phyloP scores from a whole-genome alignment of 2,113 vertebrate genomes.

The Arothron firmamentum region DNA sequence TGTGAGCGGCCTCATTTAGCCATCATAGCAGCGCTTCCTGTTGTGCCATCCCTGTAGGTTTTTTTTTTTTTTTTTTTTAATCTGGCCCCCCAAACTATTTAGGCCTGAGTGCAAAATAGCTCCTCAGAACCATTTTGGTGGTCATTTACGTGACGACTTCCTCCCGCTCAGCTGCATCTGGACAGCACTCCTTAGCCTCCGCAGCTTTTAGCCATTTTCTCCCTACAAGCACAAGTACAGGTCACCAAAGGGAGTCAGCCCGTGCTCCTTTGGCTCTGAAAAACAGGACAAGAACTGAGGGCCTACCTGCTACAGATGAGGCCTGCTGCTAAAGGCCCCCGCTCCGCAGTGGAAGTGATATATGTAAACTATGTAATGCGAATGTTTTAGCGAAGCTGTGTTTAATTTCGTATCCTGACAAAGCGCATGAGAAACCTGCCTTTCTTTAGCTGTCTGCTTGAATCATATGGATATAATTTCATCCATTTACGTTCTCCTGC shows the following conservation, averaged over 20 bases:
- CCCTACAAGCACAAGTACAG: constrained; percentile 32
- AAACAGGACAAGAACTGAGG: not conserved
- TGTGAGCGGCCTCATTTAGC: constrained; percentile 65
- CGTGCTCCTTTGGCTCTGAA: constrained; percentile 21
- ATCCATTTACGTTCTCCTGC: constrained; percentile 81
- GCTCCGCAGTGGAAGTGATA: constrained; percentile 81
- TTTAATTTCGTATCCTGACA: constrained; percentile 81
- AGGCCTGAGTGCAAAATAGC: constrained; percentile 64
- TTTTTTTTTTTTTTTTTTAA: constrained; percentile 36
- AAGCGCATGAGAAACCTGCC: constrained; percentile 80
- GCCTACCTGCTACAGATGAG: constrained; percentile 59
- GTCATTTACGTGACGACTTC: constrained; percentile 78
- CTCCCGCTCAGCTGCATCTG: constrained; percentile 73
- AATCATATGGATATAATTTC: constrained; percentile 86
- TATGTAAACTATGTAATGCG: constrained; percentile 84
- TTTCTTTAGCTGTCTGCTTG: constrained; percentile 81
- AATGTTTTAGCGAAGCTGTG: constrained; percentile 79
- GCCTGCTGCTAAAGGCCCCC: constrained; percentile 63
- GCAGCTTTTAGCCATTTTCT: constrained; percentile 30
- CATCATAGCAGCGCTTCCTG: constrained; percentile 74
- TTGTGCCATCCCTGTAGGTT: constrained; percentile 55
- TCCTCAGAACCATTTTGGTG: constrained; percentile 70
- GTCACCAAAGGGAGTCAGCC: constrained; percentile 35
- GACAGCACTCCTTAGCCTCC: constrained; percentile 58
- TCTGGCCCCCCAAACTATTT: constrained; percentile 56